Evolutionary conservation across 2,797 vertebrate species (phyloP).

Genomic region (Coilia nasus): DNA sequence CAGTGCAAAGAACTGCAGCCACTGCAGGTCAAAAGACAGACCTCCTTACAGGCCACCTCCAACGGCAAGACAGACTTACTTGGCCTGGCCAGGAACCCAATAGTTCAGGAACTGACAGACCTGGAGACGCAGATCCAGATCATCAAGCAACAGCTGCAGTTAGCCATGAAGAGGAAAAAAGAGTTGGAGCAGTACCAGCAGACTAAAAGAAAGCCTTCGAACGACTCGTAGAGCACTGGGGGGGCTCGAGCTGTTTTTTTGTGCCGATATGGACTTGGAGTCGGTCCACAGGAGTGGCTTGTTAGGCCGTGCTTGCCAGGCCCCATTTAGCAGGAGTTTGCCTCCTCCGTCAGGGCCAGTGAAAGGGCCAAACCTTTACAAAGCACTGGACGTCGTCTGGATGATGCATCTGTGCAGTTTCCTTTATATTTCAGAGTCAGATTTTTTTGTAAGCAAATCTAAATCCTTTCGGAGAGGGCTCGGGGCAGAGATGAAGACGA

Average conservation of each 20-base stretch:
- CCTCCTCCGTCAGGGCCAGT: not conserved
- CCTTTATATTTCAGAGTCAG: not conserved
- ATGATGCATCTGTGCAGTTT: not conserved
- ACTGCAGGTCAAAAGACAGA: slow-evolving; percentile 76
- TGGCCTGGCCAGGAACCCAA: slow-evolving; percentile 71
- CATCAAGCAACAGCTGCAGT: slow-evolving; percentile 93
- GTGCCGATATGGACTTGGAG: not conserved
- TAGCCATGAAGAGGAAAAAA: slow-evolving; percentile 89
- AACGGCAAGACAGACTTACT: slow-evolving; percentile 88
- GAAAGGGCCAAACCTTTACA: not conserved
- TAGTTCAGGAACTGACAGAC: slow-evolving; percentile 89
- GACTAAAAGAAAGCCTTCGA: slow-evolving; percentile 54
- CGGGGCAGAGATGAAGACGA: not conserved
- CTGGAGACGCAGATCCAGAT: slow-evolving; percentile 91
- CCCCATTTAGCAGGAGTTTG: not conserved
- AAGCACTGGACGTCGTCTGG: not conserved
- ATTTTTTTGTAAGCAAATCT: slow-evolving; percentile 27
- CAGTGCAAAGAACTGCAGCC: slow-evolving; percentile 78
- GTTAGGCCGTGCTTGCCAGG: not conserved
- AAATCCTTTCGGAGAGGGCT: not conserved
- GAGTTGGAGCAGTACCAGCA: slow-evolving; percentile 91
- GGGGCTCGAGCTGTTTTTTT: not conserved
- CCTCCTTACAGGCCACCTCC: slow-evolving; percentile 78
- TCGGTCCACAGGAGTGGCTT: not conserved
- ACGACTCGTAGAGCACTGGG: slow-evolving; percentile 46